A percentile compares a stretch with the other conserved stretches of the same genome.
Conservation (phyloP, 2,113 vertebrate genomes). For the Crypturellus undulatus region DNA sequence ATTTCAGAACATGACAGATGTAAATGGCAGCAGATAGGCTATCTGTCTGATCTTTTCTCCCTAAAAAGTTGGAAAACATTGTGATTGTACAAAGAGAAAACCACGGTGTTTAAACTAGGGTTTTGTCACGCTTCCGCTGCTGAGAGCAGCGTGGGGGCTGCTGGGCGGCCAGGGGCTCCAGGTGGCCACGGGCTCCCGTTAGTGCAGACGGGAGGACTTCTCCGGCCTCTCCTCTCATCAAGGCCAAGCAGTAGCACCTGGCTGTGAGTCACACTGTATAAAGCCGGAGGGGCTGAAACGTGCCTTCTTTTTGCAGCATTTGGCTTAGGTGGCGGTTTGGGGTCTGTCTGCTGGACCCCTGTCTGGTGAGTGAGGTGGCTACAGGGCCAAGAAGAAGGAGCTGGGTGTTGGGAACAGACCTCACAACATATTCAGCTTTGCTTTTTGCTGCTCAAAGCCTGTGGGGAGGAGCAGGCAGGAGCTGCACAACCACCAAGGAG, state of each 20-base stretch:
- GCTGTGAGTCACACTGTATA: background rate
- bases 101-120: accelerated
- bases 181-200: background rate
- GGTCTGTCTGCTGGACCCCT: background rate
- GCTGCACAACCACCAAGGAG: background rate
- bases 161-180: background rate
- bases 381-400: background rate
- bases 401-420: background rate
- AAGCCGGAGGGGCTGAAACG: too few species aligned
- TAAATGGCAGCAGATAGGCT: background rate
- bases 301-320: accelerated
- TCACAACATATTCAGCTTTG: background rate
- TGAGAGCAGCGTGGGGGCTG: background rate
- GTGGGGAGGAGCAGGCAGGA: background rate
- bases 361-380: accelerated
- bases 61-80: background rate
- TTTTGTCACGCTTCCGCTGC: background rate
- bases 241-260: background rate
- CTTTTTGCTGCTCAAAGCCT: background rate
- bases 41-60: background rate
- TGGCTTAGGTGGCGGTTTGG: too few species aligned
- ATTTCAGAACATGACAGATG: background rate
- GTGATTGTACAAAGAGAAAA: background rate
- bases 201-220: background rate
- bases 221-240: background rate